Evolutionary conservation across 1,140 invertebrate genomes (phyloP).

Genomic region (Saccostrea glomerata): DNA sequence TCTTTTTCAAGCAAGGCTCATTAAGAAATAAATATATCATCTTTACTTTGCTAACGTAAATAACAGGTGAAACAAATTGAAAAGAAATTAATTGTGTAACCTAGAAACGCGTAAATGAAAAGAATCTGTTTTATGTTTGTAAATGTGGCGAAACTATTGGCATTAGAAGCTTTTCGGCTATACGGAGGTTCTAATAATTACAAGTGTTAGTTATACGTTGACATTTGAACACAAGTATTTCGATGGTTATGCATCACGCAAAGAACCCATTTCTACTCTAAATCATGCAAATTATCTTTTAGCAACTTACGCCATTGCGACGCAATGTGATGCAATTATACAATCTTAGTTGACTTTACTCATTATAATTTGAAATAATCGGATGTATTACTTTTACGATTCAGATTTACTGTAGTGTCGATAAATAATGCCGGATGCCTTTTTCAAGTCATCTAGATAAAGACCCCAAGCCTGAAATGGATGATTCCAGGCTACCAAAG

Average conservation of each 20-base stretch:
- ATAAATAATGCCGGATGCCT: conserved; percentile 39
- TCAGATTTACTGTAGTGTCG: no score
- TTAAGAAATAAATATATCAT: neutral
- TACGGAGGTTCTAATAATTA: neutral
- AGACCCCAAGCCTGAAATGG: conserved; percentile 51
- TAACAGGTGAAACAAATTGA: conserved; percentile 4
- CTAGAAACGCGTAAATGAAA: neutral
- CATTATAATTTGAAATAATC: neutral
- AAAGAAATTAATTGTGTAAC: neutral
- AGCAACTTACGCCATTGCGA: no score
- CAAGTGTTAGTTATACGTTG: neutral
- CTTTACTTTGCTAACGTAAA: neutral
- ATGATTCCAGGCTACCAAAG: conserved; percentile 51
- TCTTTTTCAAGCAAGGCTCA: neutral
- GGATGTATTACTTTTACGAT: neutral
- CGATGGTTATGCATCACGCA: neutral
- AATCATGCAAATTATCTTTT: no score
- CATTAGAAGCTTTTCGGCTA: neutral
- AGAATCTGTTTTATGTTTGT: neutral
- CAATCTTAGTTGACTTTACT: neutral
- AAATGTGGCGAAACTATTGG: neutral
- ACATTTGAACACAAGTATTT: neutral
- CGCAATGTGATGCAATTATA: neutral
- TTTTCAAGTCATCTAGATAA: conserved; percentile 32
- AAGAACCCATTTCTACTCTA: no score